These are phyloP conservation scores for Champsocephalus esox DNA, from an alignment of 2,797 vertebrate genomes.

Conservation along the genomic window DNA sequence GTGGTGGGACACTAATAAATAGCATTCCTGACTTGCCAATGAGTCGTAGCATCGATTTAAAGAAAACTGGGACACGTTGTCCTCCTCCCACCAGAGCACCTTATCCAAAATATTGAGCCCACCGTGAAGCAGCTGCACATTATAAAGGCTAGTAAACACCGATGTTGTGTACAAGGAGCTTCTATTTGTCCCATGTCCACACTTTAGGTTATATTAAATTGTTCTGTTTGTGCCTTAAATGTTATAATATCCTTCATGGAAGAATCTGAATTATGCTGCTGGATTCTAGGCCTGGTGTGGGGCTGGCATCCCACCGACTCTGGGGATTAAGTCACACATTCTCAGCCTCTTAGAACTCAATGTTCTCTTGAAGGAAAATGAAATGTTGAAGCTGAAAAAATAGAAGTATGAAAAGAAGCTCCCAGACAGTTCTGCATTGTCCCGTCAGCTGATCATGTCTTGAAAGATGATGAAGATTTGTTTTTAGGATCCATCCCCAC, in stretches of 20 bases:
- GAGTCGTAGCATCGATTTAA: constrained; percentile 53
- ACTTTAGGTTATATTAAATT: constrained; percentile 5
- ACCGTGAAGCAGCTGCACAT: not conserved
- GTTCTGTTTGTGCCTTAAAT: constrained; percentile 3
- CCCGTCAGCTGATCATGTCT: constrained; percentile 65
- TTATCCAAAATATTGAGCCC: constrained; percentile 44
- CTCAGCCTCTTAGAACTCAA: constrained; percentile 35
- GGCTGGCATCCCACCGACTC: constrained; percentile 34
- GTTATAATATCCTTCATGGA: constrained; percentile 5
- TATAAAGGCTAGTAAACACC: constrained; percentile 16
- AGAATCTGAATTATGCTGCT: constrained; percentile 25
- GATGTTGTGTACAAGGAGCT: not conserved
- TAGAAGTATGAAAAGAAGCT: constrained; percentile 2
- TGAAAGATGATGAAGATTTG: constrained; percentile 49
- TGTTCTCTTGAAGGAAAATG: constrained; percentile 38
- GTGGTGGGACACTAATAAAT: constrained; percentile 75
- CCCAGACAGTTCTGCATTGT: constrained; percentile 49
- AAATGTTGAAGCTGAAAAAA: constrained; percentile 33
- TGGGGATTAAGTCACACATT: constrained; percentile 53
- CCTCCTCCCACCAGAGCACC: constrained; percentile 54
- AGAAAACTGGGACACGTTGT: constrained; percentile 56
- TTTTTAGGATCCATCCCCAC: constrained; percentile 25
- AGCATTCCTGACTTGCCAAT: constrained; percentile 66
- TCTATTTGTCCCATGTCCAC: constrained; percentile 18
- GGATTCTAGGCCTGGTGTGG: constrained; percentile 28